phyloP scores from a whole-genome alignment of 2,888 invertebrate genomes.

The Andrena fulva region DNA sequence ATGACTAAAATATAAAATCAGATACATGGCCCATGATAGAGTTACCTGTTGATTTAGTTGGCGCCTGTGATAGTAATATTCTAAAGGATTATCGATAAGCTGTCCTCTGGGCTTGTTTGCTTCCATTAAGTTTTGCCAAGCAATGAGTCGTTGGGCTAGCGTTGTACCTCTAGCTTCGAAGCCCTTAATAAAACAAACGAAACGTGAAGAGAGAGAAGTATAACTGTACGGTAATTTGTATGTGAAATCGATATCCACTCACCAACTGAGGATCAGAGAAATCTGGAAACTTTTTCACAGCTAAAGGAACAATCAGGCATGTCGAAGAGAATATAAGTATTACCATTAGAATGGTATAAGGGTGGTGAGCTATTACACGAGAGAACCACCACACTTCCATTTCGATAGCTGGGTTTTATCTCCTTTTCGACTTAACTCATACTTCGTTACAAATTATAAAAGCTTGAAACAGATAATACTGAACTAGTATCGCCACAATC shows the following conservation, averaged over 20 bases:
- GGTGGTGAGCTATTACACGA: slow-evolving; percentile 89
- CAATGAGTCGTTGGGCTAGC: slow-evolving; percentile 91
- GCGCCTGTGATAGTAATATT: slow-evolving; percentile 79
- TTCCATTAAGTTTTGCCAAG: slow-evolving; percentile 94
- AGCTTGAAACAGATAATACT: not conserved
- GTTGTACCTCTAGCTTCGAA: slow-evolving; percentile 96
- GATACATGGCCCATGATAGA: slow-evolving; percentile 1
- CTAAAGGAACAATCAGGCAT: slow-evolving; percentile 89
- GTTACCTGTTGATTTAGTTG: slow-evolving; percentile 73
- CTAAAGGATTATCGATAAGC: slow-evolving; percentile 89
- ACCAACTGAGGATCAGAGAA: slow-evolving; percentile 95
- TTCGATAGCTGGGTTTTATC: slow-evolving; percentile 31
- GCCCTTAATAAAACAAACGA: slow-evolving; percentile 86
- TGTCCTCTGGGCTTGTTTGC: slow-evolving; percentile 90
- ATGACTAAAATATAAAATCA: not conserved
- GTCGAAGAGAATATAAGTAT: slow-evolving; percentile 88
- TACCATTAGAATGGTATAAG: slow-evolving; percentile 88
- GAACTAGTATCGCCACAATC: slow-evolving; percentile 3
- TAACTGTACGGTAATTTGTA: not conserved
- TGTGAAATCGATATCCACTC: slow-evolving; percentile 76
- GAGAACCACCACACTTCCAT: slow-evolving; percentile 85
- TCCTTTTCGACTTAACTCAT: slow-evolving; percentile 36
- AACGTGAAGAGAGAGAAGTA: not conserved
- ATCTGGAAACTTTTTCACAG: slow-evolving; percentile 89
- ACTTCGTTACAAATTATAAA: slow-evolving; percentile 17